Evolutionary conservation across 2,888 invertebrate genomes (phyloP), one percentile per base, ranked within the genome.

Genomic region (Sericinus montela): DNA sequence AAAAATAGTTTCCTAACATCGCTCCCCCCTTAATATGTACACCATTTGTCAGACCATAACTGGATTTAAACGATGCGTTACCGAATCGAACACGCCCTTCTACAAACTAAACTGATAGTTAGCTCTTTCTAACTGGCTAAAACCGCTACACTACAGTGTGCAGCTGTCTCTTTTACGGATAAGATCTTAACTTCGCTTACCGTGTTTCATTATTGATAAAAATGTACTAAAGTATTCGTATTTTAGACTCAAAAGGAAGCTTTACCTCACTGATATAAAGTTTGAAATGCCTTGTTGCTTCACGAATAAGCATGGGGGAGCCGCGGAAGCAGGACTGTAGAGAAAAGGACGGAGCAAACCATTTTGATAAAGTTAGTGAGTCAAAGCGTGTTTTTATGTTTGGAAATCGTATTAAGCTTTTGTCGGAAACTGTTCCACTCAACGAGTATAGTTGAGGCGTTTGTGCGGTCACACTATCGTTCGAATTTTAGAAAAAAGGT

Each of bases 321-420:
- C 70, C 74, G 80, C 79, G 77, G 75, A 80, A 85, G 83, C 77
- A 77, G 79, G 82, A 84, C 72, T 59, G 54, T 63, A 57, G 52
- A 55, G 83, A 85, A 72, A 80, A 77, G 69, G 86, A 86, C 68
- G 71, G 79, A 74, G 69, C 74, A 73, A 78, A 73, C 74, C 72
- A 75, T 82, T 81, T 76, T 72, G 81, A 78, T 83, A 80, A 85
- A 85, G 83, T 86, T 87, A 83, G 83, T 81, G 80, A 81, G 79
- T 80, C 80, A 80, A 82, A 86, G 87, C 86, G 85, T 84, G 88
- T 88, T 88, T 87, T 88, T 88, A 84, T 86, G 87, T 87, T 88
- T 80, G 84, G 84, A 86, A 88, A 88, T 88, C 85, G 87, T 84
- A 88, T 87, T 88, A 88, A 85, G 87, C 87, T 88, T 87, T 88